Base-by-base conservation (phyloP, 2,113 vertebrate genomes). In the Nettapus auritus region DNA sequence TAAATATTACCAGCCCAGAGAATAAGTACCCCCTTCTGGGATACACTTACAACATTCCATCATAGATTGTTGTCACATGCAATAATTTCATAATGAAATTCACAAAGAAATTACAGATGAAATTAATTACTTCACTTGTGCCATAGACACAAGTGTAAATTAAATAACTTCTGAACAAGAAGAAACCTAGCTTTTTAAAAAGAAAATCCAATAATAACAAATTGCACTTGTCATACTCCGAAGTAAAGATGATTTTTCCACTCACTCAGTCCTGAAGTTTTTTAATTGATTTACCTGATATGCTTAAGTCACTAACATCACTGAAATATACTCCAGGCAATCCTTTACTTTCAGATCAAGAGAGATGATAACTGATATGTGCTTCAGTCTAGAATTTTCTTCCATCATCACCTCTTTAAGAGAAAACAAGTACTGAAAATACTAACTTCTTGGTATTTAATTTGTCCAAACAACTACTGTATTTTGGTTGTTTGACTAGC, bases 11-110 rank as follows among this genome's bases (percentile, higher is more conserved):
- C 87, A 68, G 75, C 67, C 53, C 71, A 74, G 81, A 96, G 74
- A 96, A 87, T 82, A 87, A 90, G 50, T 48, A 60, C 7, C 28
- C 38, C 44, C 40, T 89, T 89, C 57, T 89, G 74, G 69, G 71
- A 88, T 77, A 95, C 59, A 78, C 44, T 89, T 94, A 91, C 8
- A 11, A 87, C 84, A 89, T 93, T 96, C 57, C 42, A 52, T 40
- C 88, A 60, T 19, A 94, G 81, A 95, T 83, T 89, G 42, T 81
- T 94, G 92, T 95, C 94, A 92, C 59, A 34, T 34, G 50, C 88
- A 95, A 94, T 89, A 71, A 93, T 85, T 94, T 91, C 67, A 91
- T 73, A 53, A 66, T 94, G 34, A 91, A 91, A 96, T 97, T 89
- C 82, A 66, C 42, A 80, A 38, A 71, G 68, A 95, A 93, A 95